Percentiles rank a stretch among this genome's conserved stretches.
Evolutionary conservation across 1,140 invertebrate species (phyloP).

Genomic region (Caerostris darwini): DNA sequence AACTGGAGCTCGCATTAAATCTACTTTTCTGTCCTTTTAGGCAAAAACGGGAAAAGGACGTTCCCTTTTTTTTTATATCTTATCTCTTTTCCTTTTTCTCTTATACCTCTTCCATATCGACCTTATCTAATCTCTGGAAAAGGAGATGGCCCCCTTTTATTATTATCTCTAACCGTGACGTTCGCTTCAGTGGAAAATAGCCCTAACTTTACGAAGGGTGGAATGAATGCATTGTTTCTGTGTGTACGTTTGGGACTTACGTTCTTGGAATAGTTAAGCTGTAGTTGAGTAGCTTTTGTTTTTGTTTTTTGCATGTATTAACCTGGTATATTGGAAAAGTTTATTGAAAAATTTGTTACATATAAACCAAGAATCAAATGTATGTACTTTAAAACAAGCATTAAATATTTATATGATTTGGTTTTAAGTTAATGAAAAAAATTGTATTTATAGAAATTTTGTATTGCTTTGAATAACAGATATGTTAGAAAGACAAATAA

Average conservation of each 20-base stretch:
- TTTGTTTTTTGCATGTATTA: not conserved
- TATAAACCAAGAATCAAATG: too few species aligned
- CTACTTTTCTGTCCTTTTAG: conserved; percentile 57
- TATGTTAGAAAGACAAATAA: too few species aligned
- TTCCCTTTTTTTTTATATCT: not conserved
- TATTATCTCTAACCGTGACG: conserved; percentile 47
- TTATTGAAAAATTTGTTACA: too few species aligned
- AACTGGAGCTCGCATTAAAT: conserved; percentile 64
- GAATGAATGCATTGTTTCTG: not conserved
- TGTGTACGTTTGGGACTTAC: not conserved
- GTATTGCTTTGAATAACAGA: too few species aligned
- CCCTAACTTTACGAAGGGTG: not conserved
- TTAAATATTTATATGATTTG: too few species aligned
- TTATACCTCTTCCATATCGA: conserved; percentile 55
- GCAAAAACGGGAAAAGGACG: not conserved
- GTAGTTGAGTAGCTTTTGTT: not conserved
- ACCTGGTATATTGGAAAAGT: too few species aligned
- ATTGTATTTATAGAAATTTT: too few species aligned
- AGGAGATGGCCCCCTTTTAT: conserved; percentile 47
- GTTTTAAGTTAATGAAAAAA: too few species aligned
- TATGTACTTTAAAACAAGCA: too few species aligned
- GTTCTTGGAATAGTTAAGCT: not conserved
- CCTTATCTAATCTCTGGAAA: conserved; percentile 63
- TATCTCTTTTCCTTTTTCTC: not conserved
- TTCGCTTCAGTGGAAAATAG: conserved; percentile 9